Evolutionary conservation across 1,140 invertebrate species (phyloP), one percentile per base, ranked within the genome.

Genomic region (Apis dorsata): DNA sequence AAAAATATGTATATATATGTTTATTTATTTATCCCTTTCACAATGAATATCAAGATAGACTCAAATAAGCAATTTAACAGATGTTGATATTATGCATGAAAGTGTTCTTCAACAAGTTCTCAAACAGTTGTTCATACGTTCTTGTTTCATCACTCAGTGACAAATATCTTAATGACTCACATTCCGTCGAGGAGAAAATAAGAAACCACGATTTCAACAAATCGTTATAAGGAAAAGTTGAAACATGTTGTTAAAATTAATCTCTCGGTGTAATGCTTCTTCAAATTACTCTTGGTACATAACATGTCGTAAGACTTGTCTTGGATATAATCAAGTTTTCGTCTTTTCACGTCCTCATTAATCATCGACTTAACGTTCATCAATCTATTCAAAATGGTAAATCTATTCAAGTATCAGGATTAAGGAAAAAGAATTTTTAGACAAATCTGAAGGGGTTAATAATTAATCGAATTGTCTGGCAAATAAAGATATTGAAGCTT

Each of bases 141-240:
- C 53, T 59, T 65, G 28, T 34, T 72, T 72, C 51, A 72, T 72
- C 55, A 59, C 71, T 44, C 68, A 49, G 19, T 19, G 55, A 55
- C 24, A 19, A 57, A 73, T 57, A 59, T 49, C 71, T 73, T 44
- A 73, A 73, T 59, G 71, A 73, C 24, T 59, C 55, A 21, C 71
- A 34, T 34, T 19, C 53, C 17, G 71, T 59, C 8, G 19, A 59
- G 10, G 28, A 55, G 34, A 59, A 12, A 59, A 65, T 65, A 65
- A 65, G 63, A 65, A 11, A 34, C 63, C 34, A 34, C 9, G 28
- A 65, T 19, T 72, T 17, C n/a, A 19, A 7, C 12, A 24, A 9
- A 57, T 34, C 49, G 53, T 72, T 12, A 13, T 19, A 34, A 24
- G 28, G 24, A 59, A 59, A 28, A 34, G 53, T 44, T n/a, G 44